Evolutionary conservation across 2,797 vertebrate species (phyloP).

Genomic region (Notamacropus eugenii): DNA sequence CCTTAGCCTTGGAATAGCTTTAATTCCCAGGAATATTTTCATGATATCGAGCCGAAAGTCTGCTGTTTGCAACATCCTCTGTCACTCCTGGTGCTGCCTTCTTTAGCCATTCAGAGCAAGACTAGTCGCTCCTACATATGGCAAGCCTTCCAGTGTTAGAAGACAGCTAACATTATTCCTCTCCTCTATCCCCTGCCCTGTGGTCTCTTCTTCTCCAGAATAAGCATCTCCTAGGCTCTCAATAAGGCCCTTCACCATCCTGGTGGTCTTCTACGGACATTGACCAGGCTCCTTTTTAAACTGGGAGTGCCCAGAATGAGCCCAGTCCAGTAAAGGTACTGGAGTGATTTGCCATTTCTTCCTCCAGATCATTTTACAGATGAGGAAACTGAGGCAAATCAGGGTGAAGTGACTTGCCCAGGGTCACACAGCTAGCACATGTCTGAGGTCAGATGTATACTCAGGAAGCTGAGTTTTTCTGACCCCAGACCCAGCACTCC

Average conservation of each 20-base stretch:
- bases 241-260: neutral
- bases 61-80: neutral
- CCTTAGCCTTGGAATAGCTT: neutral
- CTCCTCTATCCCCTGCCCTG: neutral
- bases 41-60: neutral
- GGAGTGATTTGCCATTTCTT: neutral
- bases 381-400: neutral
- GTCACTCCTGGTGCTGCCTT: neutral
- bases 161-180: neutral
- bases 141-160: neutral
- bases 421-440: neutral
- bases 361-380: neutral
- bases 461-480: neutral
- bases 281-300: neutral
- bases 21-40: neutral
- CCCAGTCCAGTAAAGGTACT: neutral
- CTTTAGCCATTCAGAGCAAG: neutral
- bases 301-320: neutral
- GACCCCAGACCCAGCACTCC: neutral
- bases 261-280: neutral
- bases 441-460: neutral
- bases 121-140: neutral
- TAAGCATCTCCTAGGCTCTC: neutral
- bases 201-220: neutral
- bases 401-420: neutral